Base-by-base conservation (phyloP, 2,797 vertebrate species). In the Eurystomus glaucurus region DNA sequence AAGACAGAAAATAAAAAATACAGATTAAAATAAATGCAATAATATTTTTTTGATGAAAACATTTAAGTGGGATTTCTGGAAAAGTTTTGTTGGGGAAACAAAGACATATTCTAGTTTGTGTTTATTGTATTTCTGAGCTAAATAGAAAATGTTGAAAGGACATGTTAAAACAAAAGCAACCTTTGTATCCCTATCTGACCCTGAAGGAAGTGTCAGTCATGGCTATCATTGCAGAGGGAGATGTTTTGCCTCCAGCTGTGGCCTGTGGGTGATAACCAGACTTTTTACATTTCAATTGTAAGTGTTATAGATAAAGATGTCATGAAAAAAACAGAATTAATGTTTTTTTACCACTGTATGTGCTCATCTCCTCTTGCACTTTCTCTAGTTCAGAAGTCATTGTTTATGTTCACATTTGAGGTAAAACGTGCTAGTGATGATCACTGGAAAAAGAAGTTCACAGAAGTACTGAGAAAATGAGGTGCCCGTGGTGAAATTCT, bases 321-420 rank as follows among this genome's bases (percentile, higher is more conserved):
- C 69, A 1, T 64, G 72, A 89, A 96, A 94, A 80, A 94, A 96
- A 79, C 5, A 62, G 74, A 93, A 57, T 94, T 62, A 55, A 74
- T 89, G 68, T 69, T 90, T 92, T 93, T 94, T 93, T 78, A 88
- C 52, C 41, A 35, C 4, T 94, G 55, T 54, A 82, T 0, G 0
- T 80, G 52, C 41, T 96, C 31, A 57, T 48, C 41, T 37, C 52
- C 31, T 75, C 76, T 95, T 75, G 92, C 77, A 45, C 70, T 92
- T 93, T 85, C 8, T 6, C 29, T 77, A 10, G 60, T 75, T 91
- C 90, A 61, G 75, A 39, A 35, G 58, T 86, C 89, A 43, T 90
- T 97, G 91, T 97, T 97, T 97, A 58, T 71, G 71, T 88, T 96
- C 96, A 89, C 43, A n/a, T 95, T 88, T 90, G 68, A 91, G 96